Base-by-base conservation (phyloP, 2,888 invertebrate species). In the Cacoxenus indagator region DNA sequence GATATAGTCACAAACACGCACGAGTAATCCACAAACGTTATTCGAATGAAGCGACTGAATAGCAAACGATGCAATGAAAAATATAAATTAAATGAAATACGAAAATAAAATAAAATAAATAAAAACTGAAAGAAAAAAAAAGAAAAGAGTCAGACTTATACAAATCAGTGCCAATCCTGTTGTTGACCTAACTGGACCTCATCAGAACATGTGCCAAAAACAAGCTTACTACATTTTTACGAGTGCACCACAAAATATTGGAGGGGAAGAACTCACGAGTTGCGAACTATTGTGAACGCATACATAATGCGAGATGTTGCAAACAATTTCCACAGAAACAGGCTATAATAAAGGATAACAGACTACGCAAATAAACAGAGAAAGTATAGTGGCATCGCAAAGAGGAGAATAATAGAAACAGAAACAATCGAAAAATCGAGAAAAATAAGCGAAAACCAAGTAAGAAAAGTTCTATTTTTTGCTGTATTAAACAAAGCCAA, bases 111-210 rank as follows among this genome's bases (percentile, higher is more conserved):
- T 22, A 51, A 14, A 37, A 51, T 51, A 51, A 9, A 43, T 14
- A 14, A 45, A 31, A 31, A 17, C 31, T 6, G 5, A 4, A 61
- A 37, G 24, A 62, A 29, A 57, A 4, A 17, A 29, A 57, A 9
- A 14, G 17, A 57, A 26, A 29, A 5, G 29, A 17, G 26, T n/a
- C n/a, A n/a, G n/a, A n/a, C n/a, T n/a, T 11, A 62, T 17, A 45
- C 43, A 61, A 62, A 62, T 62, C 61, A 62, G 61, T 45, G 61
- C 43, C 22, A 43, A 62, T 62, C 61, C 43, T 62, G 22, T 62
- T 24, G 26, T 8, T n/a, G 45, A 5, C 61, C 9, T 24, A 62
- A 22, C n/a, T 51, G 22, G 22, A 51, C 51, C 9, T 51, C 51
- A 3, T 51, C 37, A 5, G 37, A 37, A 14, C 37, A 37, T 37